A percentile compares a stretch with the other conserved stretches of the same genome.
phyloP scores from a whole-genome alignment of 2,113 vertebrate species.

The Parotia lawesii region DNA sequence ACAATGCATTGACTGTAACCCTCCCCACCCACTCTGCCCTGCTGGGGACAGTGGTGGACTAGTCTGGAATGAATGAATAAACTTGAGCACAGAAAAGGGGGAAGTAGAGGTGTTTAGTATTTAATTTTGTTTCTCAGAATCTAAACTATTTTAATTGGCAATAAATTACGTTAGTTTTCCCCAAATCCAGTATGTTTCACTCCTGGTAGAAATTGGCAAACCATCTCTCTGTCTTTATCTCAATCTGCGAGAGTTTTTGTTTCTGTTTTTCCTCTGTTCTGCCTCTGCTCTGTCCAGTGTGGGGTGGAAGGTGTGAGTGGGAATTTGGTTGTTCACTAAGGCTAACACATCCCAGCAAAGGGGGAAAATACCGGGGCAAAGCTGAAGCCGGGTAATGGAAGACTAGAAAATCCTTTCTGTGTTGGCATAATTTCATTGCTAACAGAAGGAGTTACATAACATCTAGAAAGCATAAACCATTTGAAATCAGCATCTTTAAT shows the following conservation, averaged over 20 bases:
- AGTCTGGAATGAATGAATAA: not conserved
- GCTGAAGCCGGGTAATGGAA: not conserved
- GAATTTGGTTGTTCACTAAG: not conserved
- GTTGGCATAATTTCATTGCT: not conserved
- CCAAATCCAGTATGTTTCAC: not conserved
- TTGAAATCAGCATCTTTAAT: not conserved
- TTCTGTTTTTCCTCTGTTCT: not conserved
- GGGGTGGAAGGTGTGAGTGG: not conserved
- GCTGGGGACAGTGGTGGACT: not conserved
- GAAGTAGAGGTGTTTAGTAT: not conserved
- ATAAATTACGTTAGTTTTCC: not conserved
- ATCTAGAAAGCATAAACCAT: not conserved
- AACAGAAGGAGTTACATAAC: not conserved
- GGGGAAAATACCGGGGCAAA: not conserved
- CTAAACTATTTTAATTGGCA: not conserved
- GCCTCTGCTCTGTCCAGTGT: not conserved
- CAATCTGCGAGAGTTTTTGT: not conserved
- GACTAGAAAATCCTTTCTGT: not conserved
- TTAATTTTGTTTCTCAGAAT: not conserved
- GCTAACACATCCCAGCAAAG: not conserved
- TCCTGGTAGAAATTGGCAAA: not conserved
- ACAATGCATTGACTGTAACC: not conserved
- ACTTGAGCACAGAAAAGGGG: not conserved
- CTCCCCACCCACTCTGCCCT: fast-evolving
- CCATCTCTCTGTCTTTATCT: not conserved